Conservation (phyloP, 2,113 vertebrate genomes). For the Galeopterus variegatus region DNA sequence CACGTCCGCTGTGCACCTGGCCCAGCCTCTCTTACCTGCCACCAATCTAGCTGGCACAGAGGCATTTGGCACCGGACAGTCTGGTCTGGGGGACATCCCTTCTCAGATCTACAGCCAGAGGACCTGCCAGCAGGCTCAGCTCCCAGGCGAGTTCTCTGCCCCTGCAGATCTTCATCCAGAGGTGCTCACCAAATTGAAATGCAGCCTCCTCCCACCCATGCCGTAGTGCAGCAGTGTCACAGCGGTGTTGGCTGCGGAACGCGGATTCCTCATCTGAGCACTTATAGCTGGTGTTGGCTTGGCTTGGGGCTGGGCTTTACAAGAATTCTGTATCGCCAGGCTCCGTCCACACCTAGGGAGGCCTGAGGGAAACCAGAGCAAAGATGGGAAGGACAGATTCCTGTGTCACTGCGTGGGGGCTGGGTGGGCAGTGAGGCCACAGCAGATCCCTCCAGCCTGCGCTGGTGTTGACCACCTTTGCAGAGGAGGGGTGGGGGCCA, state of each 20-base stretch:
- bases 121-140: background rate
- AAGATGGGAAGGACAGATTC: background rate
- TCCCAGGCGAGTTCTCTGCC: background rate
- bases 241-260: background rate
- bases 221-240: background rate
- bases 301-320: fast-evolving
- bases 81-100: background rate
- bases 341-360: fast-evolving
- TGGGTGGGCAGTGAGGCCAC: background rate
- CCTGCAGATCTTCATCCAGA: background rate
- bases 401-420: background rate
- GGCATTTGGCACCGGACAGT: background rate
- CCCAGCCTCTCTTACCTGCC: background rate
- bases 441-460: background rate
- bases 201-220: too few relatives aligned
- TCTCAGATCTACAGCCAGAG: background rate
- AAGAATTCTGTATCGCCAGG: background rate
- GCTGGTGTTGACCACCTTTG: background rate
- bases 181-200: background rate
- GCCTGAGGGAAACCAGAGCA: background rate
- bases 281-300: background rate
- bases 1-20: fast-evolving
- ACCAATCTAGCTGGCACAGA: background rate
- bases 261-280: background rate
- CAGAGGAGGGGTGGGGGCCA: background rate